Conservation (phyloP, 2,113 vertebrate genomes). For the Perccottus glenii region DNA sequence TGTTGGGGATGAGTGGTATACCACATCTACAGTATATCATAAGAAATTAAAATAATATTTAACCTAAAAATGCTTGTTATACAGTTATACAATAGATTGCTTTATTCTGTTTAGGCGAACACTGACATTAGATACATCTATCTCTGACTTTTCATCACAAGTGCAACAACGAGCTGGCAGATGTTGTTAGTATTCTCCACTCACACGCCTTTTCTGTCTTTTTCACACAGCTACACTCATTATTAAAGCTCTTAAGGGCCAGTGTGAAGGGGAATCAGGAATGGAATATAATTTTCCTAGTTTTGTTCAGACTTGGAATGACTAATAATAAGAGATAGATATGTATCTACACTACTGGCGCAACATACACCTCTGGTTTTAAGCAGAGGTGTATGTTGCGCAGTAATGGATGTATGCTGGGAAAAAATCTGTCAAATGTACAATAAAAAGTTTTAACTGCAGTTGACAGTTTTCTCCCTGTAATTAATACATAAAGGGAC, state of each 20-base stretch:
- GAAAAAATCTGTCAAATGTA: not conserved
- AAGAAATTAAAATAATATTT: too few species aligned
- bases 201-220: not conserved
- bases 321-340: conserved; percentile 10
- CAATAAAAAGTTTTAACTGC: too few species aligned
- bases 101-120: too few species aligned
- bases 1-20: too few species aligned
- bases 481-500: too few species aligned
- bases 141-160: not conserved
- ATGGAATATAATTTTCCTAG: conserved; percentile 6
- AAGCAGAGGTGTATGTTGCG: not conserved
- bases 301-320: not conserved
- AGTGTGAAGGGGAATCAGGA: not conserved
- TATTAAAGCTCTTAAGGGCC: not conserved
- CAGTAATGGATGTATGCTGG: not conserved
- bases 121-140: too few species aligned
- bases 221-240: not conserved
- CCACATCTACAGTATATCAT: too few species aligned
- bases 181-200: not conserved
- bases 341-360: not conserved
- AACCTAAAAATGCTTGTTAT: too few species aligned
- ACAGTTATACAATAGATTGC: too few species aligned
- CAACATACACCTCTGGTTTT: not conserved
- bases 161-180: not conserved
- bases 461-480: too few species aligned